Conservation (phyloP, 1,140 invertebrate species). For the Orussus abietinus region DNA sequence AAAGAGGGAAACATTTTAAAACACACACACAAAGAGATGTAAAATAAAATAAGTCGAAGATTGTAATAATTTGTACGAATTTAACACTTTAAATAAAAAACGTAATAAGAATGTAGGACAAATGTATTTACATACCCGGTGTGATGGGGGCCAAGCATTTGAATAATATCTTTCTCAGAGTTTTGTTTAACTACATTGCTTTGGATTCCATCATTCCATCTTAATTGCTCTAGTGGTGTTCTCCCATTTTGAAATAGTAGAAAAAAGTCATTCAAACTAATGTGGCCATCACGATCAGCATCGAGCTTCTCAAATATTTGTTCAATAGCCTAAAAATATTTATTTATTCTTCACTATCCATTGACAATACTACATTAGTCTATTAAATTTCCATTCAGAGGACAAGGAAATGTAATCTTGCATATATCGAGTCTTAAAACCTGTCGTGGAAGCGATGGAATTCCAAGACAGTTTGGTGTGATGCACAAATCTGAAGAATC, state of each 20-base stretch:
- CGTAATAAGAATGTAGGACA: no score
- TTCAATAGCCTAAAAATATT: constrained; percentile 61
- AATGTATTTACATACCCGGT: constrained; percentile 32
- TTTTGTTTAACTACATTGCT: constrained; percentile 28
- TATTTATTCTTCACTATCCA: constrained; percentile 14
- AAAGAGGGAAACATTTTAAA: constrained; percentile 4
- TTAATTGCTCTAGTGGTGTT: constrained; percentile 43
- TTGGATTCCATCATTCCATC: constrained; percentile 27
- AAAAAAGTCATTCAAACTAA: constrained; percentile 67
- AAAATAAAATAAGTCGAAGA: constrained; percentile 4
- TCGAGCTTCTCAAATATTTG: constrained; percentile 67
- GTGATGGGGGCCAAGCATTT: constrained; percentile 28
- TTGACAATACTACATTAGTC: constrained; percentile 6
- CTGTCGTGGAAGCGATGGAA: constrained; percentile 35
- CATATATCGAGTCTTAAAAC: constrained; percentile 15
- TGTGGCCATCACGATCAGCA: constrained; percentile 61
- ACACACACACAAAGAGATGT: constrained; percentile 4
- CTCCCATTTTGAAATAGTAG: constrained; percentile 58
- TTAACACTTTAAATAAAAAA: constrained; percentile 33
- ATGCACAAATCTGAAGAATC: constrained; percentile 30
- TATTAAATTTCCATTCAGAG: constrained; percentile 12
- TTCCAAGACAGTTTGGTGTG: constrained; percentile 31
- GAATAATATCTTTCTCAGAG: constrained; percentile 25
- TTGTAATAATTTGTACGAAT: constrained; percentile 25
- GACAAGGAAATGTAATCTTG: constrained; percentile 15